Conservation (phyloP, 2,888 invertebrate species). For the Eupithecia centaureata region DNA sequence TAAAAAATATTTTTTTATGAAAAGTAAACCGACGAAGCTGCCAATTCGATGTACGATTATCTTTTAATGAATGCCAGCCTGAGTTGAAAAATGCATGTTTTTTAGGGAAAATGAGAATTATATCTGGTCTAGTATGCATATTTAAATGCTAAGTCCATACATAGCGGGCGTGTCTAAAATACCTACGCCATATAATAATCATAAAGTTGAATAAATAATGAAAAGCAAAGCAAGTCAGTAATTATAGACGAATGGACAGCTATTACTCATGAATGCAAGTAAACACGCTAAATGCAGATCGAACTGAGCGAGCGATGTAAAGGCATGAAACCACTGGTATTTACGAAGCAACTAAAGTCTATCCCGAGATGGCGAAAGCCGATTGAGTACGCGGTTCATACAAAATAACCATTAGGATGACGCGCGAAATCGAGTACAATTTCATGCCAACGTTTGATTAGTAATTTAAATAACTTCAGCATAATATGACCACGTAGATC, state of each 20-base stretch:
- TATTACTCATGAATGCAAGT: slow-evolving; percentile 33
- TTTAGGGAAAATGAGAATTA: too few species aligned
- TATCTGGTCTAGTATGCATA: too few species aligned
- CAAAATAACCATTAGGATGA: neutral
- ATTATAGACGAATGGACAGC: slow-evolving; percentile 14
- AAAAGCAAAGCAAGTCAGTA: slow-evolving; percentile 8
- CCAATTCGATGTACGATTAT: too few species aligned
- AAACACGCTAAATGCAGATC: slow-evolving; percentile 29
- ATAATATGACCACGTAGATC: neutral
- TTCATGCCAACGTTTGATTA: neutral
- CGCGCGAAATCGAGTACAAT: neutral
- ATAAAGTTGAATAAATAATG: slow-evolving; percentile 7
- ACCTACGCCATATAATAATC: too few species aligned
- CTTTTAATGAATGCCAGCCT: too few species aligned
- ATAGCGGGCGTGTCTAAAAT: too few species aligned
- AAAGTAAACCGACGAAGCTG: too few species aligned
- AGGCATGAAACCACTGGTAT: neutral
- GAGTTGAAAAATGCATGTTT: too few species aligned
- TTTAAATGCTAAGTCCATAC: too few species aligned
- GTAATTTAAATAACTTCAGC: too few species aligned
- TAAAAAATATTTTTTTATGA: too few species aligned
- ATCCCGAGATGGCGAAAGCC: neutral
- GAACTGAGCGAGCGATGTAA: neutral
- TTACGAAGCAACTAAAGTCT: neutral
- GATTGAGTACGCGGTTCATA: neutral